Evolutionary conservation across 2,113 vertebrate genomes (phyloP).

Genomic region (Dasyprocta punctata): DNA sequence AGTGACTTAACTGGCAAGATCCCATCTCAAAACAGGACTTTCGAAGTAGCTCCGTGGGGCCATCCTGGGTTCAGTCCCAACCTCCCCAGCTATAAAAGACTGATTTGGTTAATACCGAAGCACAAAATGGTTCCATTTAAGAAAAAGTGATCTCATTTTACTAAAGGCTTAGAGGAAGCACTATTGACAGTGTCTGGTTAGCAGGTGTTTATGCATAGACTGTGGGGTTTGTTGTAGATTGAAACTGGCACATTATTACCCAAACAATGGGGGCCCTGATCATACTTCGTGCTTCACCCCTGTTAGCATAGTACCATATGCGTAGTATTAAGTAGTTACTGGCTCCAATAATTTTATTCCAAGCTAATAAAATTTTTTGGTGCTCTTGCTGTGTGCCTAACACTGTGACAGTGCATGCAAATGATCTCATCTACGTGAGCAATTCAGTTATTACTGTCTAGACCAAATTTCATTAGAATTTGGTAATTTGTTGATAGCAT

Average conservation of each 20-base stretch:
- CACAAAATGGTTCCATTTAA: background rate
- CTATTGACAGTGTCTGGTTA: background rate
- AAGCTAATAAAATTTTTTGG: background rate
- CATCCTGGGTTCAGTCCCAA: background rate
- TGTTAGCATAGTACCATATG: background rate
- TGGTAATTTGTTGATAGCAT: background rate
- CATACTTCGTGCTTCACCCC: background rate
- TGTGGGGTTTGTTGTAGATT: background rate
- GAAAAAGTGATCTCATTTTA: background rate
- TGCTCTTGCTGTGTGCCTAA: background rate
- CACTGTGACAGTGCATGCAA: background rate
- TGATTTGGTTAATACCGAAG: background rate
- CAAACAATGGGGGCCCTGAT: background rate
- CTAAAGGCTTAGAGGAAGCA: background rate
- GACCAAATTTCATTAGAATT: background rate
- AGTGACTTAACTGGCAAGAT: background rate
- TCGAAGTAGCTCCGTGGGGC: background rate
- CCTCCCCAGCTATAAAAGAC: background rate
- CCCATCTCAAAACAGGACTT: background rate
- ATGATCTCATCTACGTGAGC: background rate
- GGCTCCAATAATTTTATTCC: conserved; percentile 21
- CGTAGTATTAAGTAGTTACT: background rate
- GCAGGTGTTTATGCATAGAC: background rate
- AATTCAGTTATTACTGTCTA: background rate
- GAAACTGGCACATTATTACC: background rate